Percentiles rank a stretch among this genome's conserved stretches.
phyloP scores from a whole-genome alignment of 2,113 vertebrate species.

The Leptocoma aspasia region DNA sequence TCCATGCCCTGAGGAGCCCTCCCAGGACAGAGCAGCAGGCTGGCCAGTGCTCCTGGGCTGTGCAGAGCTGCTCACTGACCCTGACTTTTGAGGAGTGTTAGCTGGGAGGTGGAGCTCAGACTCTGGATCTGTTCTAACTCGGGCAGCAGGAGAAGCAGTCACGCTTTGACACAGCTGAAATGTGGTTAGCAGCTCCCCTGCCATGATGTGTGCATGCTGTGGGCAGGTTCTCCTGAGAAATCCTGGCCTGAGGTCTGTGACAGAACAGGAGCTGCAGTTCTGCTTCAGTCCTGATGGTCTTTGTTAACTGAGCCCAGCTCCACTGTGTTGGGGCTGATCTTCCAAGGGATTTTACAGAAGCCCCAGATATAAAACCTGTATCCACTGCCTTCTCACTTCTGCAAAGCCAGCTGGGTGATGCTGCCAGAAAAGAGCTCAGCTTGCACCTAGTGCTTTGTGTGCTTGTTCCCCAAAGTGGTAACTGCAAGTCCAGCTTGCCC shows the following conservation, averaged over 20 bases:
- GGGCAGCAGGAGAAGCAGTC: neutral
- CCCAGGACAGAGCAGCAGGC: neutral
- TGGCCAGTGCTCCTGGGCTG: neutral
- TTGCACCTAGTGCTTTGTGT: neutral
- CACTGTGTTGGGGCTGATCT: neutral
- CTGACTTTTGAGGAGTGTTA: neutral
- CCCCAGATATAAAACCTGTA: neutral
- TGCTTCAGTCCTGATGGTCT: neutral
- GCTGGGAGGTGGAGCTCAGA: neutral
- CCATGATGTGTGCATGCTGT: neutral
- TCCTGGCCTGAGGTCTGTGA: accelerated
- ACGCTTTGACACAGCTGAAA: neutral
- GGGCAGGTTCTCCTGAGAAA: neutral
- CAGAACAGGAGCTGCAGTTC: neutral
- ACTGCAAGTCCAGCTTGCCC: neutral
- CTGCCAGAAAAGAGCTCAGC: neutral
- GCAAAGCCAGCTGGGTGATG: neutral
- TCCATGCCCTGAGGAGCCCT: neutral
- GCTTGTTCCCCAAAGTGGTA: neutral
- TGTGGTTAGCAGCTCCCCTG: neutral
- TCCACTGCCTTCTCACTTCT: neutral
- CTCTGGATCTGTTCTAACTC: neutral
- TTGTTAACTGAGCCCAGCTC: neutral
- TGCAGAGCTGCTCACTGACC: neutral
- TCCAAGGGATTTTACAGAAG: neutral